phyloP scores from a whole-genome alignment of 2,888 invertebrate genomes.

The Noctua fimbriata region DNA sequence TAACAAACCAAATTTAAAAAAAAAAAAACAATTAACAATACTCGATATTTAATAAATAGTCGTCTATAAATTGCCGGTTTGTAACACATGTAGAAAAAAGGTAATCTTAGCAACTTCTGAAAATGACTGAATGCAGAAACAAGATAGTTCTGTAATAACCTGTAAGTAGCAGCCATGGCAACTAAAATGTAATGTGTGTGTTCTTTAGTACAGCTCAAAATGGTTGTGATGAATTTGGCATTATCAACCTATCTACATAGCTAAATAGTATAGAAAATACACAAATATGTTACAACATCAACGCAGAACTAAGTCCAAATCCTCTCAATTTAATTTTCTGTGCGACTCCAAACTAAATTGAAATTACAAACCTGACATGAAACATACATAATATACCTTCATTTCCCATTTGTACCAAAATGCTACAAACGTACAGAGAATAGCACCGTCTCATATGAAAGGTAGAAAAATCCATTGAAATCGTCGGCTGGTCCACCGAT shows the following conservation, averaged over 20 bases:
- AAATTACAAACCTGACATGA: constrained; percentile 42
- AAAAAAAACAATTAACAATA: too few relatives aligned
- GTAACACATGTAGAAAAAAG: not conserved
- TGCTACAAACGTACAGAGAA: constrained; percentile 5
- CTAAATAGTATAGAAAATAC: not conserved
- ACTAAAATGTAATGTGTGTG: too few relatives aligned
- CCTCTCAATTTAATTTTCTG: constrained; percentile 23
- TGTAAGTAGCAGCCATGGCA: not conserved
- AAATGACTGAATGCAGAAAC: not conserved
- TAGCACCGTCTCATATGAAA: constrained; percentile 36
- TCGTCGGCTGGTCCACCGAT: constrained; percentile 38
- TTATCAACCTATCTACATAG: not conserved
- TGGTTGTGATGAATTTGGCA: not conserved
- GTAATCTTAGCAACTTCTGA: not conserved
- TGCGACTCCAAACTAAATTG: constrained; percentile 36
- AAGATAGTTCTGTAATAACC: not conserved
- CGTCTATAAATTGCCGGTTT: too few relatives aligned
- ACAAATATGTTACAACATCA: not conserved
- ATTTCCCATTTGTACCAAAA: constrained; percentile 31
- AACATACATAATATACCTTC: constrained; percentile 7
- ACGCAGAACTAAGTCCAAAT: constrained; percentile 19
- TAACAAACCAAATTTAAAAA: too few relatives aligned
- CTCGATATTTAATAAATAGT: too few relatives aligned
- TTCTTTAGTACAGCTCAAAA: not conserved
- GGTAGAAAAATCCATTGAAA: constrained; percentile 48